A percentile compares a stretch with the other conserved stretches of the same genome.
These are phyloP conservation scores for Oreochromis niloticus DNA, from an alignment of 2,113 vertebrate species.

Conservation along the genomic window DNA sequence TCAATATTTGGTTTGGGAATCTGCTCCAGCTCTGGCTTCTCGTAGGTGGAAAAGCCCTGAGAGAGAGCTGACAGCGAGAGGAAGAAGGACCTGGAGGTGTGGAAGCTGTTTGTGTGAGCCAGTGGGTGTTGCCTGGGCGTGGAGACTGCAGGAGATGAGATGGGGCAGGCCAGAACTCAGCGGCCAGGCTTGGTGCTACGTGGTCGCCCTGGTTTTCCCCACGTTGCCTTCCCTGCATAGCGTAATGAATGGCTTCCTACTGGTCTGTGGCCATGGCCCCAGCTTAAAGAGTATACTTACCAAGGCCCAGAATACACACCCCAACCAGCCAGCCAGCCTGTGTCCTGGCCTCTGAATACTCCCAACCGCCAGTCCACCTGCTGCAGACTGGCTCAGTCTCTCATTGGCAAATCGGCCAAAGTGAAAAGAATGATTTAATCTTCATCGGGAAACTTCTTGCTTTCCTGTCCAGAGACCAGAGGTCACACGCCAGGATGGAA, in stretches of 20 bases:
- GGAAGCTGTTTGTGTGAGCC: slow-evolving; percentile 44
- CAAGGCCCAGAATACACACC: slow-evolving; percentile 64
- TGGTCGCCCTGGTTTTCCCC: slow-evolving; percentile 70
- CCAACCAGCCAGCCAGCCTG: slow-evolving; percentile 30
- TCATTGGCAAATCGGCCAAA: slow-evolving; percentile 20
- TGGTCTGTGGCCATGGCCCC: slow-evolving; percentile 69
- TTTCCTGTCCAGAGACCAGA: background rate
- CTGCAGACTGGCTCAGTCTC: slow-evolving; percentile 35
- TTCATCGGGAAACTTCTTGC: background rate
- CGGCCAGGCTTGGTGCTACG: slow-evolving; percentile 65
- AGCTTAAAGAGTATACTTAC: slow-evolving; percentile 75
- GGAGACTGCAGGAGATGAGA: slow-evolving; percentile 49
- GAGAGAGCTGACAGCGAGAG: background rate
- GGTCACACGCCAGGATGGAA: background rate
- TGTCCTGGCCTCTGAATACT: slow-evolving; percentile 50
- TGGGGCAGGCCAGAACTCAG: slow-evolving; percentile 56
- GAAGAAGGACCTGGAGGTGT: slow-evolving; percentile 17
- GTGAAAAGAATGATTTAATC: background rate
- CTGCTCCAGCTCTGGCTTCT: background rate
- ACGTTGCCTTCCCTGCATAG: slow-evolving; percentile 64
- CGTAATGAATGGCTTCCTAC: slow-evolving; percentile 78
- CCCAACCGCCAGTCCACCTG: slow-evolving; percentile 60
- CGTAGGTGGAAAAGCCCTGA: slow-evolving; percentile 11
- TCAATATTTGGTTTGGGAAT: slow-evolving; percentile 10
- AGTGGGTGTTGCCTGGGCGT: slow-evolving; percentile 59